These are phyloP conservation scores for Noctilio leporinus DNA, from an alignment of 2,113 vertebrate species.

Conservation along the genomic window DNA sequence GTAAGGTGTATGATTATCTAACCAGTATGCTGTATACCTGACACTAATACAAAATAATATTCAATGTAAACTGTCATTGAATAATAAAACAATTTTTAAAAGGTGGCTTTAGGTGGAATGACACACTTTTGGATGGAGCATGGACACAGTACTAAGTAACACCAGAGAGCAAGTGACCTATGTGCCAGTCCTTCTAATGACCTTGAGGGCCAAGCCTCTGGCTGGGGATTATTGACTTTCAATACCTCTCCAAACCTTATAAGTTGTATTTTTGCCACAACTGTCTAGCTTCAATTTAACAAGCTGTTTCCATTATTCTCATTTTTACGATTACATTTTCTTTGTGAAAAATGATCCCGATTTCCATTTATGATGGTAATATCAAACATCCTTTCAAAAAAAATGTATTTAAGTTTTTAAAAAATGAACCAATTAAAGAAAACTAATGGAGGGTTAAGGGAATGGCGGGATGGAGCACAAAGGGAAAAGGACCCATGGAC, in stretches of 20 bases:
- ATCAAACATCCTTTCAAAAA: conserved; percentile 16
- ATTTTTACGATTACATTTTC: neutral
- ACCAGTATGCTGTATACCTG: neutral
- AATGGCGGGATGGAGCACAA: too few species aligned
- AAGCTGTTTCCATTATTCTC: neutral
- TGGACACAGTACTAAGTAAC: neutral
- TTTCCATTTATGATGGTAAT: neutral
- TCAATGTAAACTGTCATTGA: neutral
- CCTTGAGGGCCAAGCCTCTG: neutral
- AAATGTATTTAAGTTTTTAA: neutral
- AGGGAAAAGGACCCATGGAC: too few species aligned
- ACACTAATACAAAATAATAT: neutral
- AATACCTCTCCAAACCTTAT: neutral
- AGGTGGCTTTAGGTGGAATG: neutral
- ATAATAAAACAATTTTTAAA: neutral
- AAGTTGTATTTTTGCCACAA: neutral
- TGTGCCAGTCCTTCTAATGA: neutral
- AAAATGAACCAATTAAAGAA: neutral
- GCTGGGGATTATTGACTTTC: neutral
- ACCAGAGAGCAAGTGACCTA: neutral
- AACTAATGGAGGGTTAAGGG: too few species aligned
- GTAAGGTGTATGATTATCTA: neutral
- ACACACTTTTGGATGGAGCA: neutral
- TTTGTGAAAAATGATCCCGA: neutral
- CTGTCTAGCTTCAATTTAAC: neutral